Percentiles rank a stretch among this genome's conserved stretches.
Evolutionary conservation across 23 tunicate genomes (phyloP).

Genomic region (Trididemnum clinides): DNA sequence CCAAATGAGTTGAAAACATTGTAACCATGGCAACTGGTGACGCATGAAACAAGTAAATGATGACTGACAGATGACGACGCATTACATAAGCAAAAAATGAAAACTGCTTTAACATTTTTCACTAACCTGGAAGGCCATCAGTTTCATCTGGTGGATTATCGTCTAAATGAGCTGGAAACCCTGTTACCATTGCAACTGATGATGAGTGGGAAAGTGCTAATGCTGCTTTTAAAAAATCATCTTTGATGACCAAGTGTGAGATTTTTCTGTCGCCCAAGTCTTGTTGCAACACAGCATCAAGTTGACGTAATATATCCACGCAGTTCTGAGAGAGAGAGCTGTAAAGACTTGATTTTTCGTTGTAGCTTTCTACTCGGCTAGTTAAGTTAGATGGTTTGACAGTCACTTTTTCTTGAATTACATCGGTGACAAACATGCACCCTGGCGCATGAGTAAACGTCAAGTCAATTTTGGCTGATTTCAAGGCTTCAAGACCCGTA

Average conservation of each 20-base stretch:
- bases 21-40: conserved; percentile 72
- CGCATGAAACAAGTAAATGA: no score
- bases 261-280: conserved; percentile 64
- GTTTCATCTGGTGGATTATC: conserved; percentile 84
- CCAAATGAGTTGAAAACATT: conserved; percentile 57
- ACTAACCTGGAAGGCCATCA: conserved; percentile 88
- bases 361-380: conserved; percentile 11
- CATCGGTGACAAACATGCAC: conserved; percentile 76
- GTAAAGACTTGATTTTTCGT: conserved; percentile 7
- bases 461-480: conserved; percentile 44
- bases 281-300: not conserved
- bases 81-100: no score
- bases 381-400: not conserved
- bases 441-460: conserved; percentile 81
- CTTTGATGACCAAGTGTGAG: conserved; percentile 31
- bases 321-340: conserved; percentile 38
- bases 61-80: no score
- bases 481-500: conserved; percentile 57
- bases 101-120: no score
- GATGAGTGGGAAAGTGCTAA: conserved; percentile 74
- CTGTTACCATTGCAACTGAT: conserved; percentile 71
- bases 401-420: conserved; percentile 14
- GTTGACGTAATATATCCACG: not conserved
- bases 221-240: conserved; percentile 70
- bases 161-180: conserved; percentile 61